A percentile compares a stretch with the other conserved stretches of the same genome.
These are phyloP conservation scores for Arremon brunneinucha DNA, from an alignment of 2,797 vertebrate genomes.

Conservation along the genomic window DNA sequence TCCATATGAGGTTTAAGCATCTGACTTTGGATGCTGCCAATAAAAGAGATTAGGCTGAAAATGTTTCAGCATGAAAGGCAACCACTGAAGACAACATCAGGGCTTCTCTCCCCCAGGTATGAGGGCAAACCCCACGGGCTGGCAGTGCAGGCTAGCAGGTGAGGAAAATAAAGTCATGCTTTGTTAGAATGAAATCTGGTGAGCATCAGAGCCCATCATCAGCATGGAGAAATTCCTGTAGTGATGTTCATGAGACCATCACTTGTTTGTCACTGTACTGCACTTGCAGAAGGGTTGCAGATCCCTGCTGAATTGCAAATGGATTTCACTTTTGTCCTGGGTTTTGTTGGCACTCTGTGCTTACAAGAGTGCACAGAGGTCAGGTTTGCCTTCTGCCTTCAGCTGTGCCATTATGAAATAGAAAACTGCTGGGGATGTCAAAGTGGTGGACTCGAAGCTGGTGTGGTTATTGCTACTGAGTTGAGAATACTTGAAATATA, in stretches of 20 bases:
- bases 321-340: neutral
- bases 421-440: neutral
- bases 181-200: neutral
- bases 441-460: neutral
- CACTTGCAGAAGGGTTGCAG: neutral
- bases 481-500: neutral
- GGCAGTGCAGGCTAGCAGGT: neutral
- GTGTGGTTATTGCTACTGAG: neutral
- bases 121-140: neutral
- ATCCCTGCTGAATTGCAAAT: neutral
- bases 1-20: conserved; percentile 35
- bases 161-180: neutral
- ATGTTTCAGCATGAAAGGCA: neutral
- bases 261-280: neutral
- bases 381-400: neutral
- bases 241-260: neutral
- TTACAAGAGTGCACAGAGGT: neutral
- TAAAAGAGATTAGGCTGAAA: conserved; percentile 21
- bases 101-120: neutral
- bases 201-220: neutral
- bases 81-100: neutral
- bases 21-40: conserved; percentile 36
- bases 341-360: neutral
- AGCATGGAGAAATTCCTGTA: neutral
- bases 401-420: neutral